phyloP scores from a whole-genome alignment of 35 echinoderm and acorn worm genomes.

The Ophioderma brevispina region DNA sequence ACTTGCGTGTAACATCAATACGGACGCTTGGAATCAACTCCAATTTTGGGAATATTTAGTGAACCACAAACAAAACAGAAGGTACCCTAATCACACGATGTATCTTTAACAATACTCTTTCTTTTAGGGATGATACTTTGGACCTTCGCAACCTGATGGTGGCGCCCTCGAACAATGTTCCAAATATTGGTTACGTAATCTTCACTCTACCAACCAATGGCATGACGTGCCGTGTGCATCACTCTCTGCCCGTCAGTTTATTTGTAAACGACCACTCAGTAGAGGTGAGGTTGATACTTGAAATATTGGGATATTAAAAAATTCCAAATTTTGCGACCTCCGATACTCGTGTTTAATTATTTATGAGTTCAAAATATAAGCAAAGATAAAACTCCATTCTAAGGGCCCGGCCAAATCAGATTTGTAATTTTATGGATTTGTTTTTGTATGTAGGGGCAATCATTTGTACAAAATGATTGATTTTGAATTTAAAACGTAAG shows the following conservation, averaged over 20 bases:
- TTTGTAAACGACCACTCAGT: conserved; percentile 72
- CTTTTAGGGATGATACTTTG: conserved; percentile 7
- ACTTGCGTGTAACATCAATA: too few species aligned
- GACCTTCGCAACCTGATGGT: conserved; percentile 79
- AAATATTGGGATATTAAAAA: too few species aligned
- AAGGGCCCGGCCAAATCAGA: background rate
- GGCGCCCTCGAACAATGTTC: conserved; percentile 83
- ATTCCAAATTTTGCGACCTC: too few species aligned
- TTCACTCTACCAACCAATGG: conserved; percentile 97
- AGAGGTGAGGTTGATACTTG: background rate
- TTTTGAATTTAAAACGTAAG: too few species aligned
- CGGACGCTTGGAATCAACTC: too few species aligned
- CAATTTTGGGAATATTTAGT: too few species aligned
- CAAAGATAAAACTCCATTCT: background rate
- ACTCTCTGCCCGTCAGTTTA: conserved; percentile 69
- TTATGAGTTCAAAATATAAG: background rate
- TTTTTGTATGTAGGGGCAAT: background rate
- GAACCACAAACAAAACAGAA: too few species aligned
- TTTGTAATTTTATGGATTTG: background rate
- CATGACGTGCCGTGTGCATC: conserved; percentile 99
- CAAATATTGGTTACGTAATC: conserved; percentile 67
- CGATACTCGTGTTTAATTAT: background rate
- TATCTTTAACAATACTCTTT: too few species aligned
- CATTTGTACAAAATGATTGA: too few species aligned
- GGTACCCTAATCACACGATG: too few species aligned